phyloP scores from a whole-genome alignment of 2,797 vertebrate genomes.

The Pseudocheirus occidentalis region DNA sequence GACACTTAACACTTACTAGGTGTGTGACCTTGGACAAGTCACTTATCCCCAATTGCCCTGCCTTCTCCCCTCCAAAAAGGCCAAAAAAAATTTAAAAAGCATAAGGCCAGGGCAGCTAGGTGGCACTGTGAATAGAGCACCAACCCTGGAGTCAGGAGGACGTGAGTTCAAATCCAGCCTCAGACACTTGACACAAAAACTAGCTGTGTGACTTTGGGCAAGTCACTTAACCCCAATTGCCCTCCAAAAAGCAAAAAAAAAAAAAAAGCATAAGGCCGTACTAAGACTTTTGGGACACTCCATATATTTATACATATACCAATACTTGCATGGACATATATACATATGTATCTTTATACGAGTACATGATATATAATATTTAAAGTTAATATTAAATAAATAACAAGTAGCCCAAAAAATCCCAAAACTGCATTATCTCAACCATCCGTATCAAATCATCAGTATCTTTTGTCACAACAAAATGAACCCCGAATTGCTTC shows the following conservation, averaged over 20 bases:
- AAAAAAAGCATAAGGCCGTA: neutral
- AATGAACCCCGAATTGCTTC: conserved; percentile 28
- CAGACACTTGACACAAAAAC: too few relatives aligned
- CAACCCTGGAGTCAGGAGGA: too few relatives aligned
- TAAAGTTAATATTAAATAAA: neutral
- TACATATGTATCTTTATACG: neutral
- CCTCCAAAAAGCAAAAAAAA: too few relatives aligned
- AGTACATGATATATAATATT: neutral
- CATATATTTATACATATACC: neutral
- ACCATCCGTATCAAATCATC: conserved; percentile 11
- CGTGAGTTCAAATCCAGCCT: too few relatives aligned
- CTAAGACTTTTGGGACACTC: neutral
- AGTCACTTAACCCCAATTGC: too few relatives aligned
- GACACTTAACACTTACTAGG: too few relatives aligned
- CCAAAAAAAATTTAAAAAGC: neutral
- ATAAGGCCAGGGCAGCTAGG: too few relatives aligned
- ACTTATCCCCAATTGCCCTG: too few relatives aligned
- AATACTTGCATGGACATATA: neutral
- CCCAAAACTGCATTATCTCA: neutral
- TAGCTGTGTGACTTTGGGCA: too few relatives aligned
- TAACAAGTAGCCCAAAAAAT: neutral
- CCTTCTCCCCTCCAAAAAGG: too few relatives aligned
- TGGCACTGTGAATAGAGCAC: too few relatives aligned
- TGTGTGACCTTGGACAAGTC: too few relatives aligned
- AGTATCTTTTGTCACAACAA: conserved; percentile 23